Evolutionary conservation across 2,113 vertebrate genomes (phyloP).

Genomic region (Vulpes lagopus): DNA sequence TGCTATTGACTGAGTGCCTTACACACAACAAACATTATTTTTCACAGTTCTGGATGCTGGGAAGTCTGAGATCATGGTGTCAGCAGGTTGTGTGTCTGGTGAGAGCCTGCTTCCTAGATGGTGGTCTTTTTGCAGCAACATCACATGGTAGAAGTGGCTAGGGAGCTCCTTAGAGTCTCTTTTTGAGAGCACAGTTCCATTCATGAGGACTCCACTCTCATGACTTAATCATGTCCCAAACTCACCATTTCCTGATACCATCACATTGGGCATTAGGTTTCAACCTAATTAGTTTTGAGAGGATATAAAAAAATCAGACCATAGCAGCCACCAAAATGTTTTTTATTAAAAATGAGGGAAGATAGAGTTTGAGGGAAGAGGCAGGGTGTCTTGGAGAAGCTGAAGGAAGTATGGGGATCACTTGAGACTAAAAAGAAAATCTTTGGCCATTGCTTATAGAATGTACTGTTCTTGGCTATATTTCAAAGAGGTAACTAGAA

Average conservation of each 20-base stretch:
- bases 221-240: background rate
- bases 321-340: background rate
- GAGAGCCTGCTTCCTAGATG: background rate
- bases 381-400: background rate
- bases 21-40: background rate
- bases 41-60: background rate
- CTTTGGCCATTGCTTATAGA: background rate
- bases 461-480: background rate
- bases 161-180: background rate
- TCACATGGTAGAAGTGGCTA: background rate
- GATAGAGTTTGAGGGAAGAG: background rate
- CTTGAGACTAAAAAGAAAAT: background rate
- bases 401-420: background rate
- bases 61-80: background rate
- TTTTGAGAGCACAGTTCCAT: background rate
- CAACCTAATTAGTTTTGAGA: background rate
- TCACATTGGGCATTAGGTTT: background rate
- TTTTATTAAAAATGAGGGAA: conserved; percentile 8
- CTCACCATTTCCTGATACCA: background rate
- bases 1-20: background rate
- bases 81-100: background rate
- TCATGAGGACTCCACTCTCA: background rate
- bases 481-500: background rate
- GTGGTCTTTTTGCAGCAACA: background rate
- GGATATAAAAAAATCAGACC: background rate